These are phyloP conservation scores for Cancer borealis DNA, from an alignment of 2,888 invertebrate species.

Conservation along the genomic window DNA sequence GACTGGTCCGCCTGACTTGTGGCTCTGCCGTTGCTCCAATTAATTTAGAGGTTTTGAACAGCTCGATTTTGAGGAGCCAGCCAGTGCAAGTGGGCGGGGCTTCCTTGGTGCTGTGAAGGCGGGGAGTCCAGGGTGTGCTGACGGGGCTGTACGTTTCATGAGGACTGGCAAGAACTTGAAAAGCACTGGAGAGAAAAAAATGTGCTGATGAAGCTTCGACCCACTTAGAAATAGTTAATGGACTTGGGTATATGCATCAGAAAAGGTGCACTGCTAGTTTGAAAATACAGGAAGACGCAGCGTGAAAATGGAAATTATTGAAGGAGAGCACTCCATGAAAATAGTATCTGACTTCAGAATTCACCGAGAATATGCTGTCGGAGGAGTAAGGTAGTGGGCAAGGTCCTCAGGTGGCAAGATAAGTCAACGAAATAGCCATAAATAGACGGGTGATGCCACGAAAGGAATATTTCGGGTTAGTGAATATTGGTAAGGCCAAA, in stretches of 20 bases:
- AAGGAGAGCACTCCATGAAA: neutral
- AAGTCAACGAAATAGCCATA: neutral
- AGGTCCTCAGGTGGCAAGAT: neutral
- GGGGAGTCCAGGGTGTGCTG: neutral
- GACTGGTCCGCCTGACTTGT: neutral
- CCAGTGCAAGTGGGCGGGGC: neutral
- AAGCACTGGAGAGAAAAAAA: neutral
- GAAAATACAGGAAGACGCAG: neutral
- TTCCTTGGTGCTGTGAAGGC: neutral
- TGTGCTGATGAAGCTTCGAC: neutral
- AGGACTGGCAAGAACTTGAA: neutral
- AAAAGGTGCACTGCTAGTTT: neutral
- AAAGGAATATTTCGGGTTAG: neutral
- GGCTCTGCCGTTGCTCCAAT: conserved; percentile 6
- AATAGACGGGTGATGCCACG: neutral
- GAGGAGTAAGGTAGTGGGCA: neutral
- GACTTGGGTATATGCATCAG: neutral
- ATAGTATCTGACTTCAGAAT: neutral
- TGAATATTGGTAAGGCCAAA: neutral
- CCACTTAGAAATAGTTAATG: neutral
- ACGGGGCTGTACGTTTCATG: neutral
- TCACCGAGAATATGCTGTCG: neutral
- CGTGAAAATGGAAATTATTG: conserved; percentile 10
- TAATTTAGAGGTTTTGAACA: conserved; percentile 14
- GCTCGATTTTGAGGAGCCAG: conserved; percentile 18